These are phyloP conservation scores for Fregetta grallaria DNA, from an alignment of 2,113 vertebrate genomes.

Conservation along the genomic window DNA sequence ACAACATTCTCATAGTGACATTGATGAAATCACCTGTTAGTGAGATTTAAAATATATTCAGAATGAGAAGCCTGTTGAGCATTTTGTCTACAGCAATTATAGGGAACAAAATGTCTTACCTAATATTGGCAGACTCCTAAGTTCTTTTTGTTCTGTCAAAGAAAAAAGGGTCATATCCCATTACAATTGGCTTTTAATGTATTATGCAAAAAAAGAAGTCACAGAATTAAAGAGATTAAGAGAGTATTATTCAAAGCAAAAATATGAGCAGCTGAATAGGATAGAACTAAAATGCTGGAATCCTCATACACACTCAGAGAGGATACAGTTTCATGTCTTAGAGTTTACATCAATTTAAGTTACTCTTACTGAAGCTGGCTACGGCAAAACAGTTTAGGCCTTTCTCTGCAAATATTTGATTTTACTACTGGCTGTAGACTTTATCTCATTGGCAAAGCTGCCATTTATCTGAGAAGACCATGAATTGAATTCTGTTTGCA, in stretches of 20 bases:
- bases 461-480: neutral
- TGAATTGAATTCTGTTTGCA: neutral
- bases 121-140: neutral
- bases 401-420: neutral
- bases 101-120: neutral
- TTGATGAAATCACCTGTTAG: neutral
- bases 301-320: neutral
- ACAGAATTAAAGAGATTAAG: neutral
- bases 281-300: neutral
- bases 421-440: neutral
- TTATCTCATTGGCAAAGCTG: neutral
- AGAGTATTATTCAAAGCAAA: neutral
- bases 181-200: neutral
- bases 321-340: neutral
- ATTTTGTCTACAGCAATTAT: neutral
- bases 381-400: neutral
- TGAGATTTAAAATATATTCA: neutral
- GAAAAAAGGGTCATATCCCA: neutral
- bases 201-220: neutral
- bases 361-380: neutral
- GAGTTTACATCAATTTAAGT: neutral
- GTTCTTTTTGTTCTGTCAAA: constrained; percentile 1
- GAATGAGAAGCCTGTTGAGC: neutral
- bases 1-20: neutral
- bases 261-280: neutral